phyloP scores from a whole-genome alignment of 2,888 invertebrate genomes.

The Drosophila dives region DNA sequence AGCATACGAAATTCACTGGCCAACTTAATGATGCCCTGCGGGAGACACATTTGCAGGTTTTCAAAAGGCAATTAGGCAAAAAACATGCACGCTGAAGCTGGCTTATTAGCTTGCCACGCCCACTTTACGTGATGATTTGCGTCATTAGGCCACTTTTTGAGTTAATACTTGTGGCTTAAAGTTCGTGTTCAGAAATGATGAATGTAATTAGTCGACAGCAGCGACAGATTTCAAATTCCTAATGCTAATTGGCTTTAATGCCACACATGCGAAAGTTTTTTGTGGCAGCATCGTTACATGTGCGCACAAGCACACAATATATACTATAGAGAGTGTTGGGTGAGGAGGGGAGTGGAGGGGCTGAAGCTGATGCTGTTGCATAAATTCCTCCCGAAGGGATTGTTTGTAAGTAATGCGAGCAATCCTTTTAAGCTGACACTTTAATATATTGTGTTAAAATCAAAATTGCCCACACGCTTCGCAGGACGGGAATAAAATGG shows the following conservation, averaged over 20 bases:
- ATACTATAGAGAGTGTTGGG: neutral
- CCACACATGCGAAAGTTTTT: constrained; percentile 43
- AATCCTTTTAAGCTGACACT: constrained; percentile 77
- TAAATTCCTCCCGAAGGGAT: constrained; percentile 30
- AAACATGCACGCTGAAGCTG: constrained; percentile 13
- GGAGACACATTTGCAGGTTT: constrained; percentile 29
- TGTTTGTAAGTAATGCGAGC: constrained; percentile 65
- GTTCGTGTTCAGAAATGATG: constrained; percentile 42
- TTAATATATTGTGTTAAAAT: constrained; percentile 69
- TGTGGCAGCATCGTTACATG: constrained; percentile 63
- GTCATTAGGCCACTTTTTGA: constrained; percentile 61
- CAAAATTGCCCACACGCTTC: constrained; percentile 68
- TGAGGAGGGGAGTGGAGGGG: neutral
- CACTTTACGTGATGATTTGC: neutral
- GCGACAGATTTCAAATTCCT: constrained; percentile 52
- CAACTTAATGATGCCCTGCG: constrained; percentile 8
- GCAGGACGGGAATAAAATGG: neutral
- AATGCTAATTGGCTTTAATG: constrained; percentile 74
- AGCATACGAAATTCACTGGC: neutral
- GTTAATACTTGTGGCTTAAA: constrained; percentile 47
- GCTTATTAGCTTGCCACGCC: constrained; percentile 2
- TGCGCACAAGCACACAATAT: constrained; percentile 53
- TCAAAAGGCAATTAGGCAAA: constrained; percentile 44
- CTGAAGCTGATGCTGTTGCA: neutral
- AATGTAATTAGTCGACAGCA: constrained; percentile 63